Base-by-base conservation (phyloP, 2,888 invertebrate species). In the Trachelus stipa region DNA sequence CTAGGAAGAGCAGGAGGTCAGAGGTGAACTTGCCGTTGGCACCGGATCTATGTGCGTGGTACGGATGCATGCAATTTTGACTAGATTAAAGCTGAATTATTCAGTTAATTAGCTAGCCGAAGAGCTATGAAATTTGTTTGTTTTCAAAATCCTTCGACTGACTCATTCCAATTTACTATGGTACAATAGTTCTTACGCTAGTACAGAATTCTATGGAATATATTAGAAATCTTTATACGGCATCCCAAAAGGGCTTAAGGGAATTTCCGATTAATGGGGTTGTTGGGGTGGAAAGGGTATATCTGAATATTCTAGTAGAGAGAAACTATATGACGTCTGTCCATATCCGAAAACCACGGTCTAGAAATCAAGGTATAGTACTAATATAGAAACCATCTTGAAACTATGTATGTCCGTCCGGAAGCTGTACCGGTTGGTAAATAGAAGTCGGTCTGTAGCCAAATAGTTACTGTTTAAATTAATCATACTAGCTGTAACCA, bases 31-130 rank as follows among this genome's bases (percentile, higher is more conserved):
- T 56, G 56, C 56, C 56, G 23, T 9, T 15, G 56, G 9, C 56
- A 23, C 1, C 31, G 71, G 15, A 71, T 31, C 71, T 71, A 71
- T 31, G 71, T 69, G 74, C 84, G 84, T 80, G 88, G 86, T 88
- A 81, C 80, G 84, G 84, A 86, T 86, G 85, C 87, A 88, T 89
- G 88, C 89, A 90, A 90, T 89, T 90, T 90, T 89, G 86, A 90
- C 88, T 87, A 88, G 89, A 89, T 90, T 90, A 89, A 87, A 85
- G 85, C 85, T 90, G 88, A 87, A 90, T 90, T 90, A 90, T 90
- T 90, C 88, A 90, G 89, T 86, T 89, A 90, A 90, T 90, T 90
- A 89, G 88, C 89, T 86, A 83, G 82, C 83, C 82, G 85, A 80
- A 82, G 23, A 56, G 56, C 23, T 6, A 56, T 56, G 56, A 15